These are phyloP conservation scores for Bombus impatiens DNA, from an alignment of 1,140 invertebrate species.

Conservation along the genomic window DNA sequence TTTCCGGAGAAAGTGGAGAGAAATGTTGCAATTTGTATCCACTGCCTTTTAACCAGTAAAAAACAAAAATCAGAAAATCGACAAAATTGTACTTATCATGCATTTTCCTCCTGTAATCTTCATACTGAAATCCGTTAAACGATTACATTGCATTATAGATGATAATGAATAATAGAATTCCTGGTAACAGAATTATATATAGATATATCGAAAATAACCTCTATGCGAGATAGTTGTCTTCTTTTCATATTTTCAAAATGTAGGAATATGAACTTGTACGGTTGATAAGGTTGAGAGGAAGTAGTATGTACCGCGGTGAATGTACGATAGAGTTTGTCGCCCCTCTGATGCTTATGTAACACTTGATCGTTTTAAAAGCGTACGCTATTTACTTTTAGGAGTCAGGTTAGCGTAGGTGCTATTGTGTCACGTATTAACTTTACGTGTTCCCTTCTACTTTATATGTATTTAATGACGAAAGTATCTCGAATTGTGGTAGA, in stretches of 20 bases:
- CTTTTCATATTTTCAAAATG: neutral
- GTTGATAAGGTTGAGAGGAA: neutral
- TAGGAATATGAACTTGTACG: too few relatives aligned
- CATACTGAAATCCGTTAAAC: too few relatives aligned
- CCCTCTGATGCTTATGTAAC: constrained; percentile 35
- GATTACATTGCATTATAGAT: too few relatives aligned
- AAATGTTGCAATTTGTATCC: constrained; percentile 8
- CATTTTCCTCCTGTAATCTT: neutral
- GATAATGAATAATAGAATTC: neutral
- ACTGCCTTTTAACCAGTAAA: neutral
- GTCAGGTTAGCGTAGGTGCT: neutral
- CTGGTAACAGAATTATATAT: neutral
- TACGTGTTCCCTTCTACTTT: neutral
- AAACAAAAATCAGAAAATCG: neutral
- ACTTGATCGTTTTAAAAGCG: constrained; percentile 18
- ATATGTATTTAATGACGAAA: neutral
- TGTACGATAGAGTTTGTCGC: constrained; percentile 31
- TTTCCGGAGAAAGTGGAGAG: constrained; percentile 59
- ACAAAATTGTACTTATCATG: too few relatives aligned
- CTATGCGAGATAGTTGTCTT: too few relatives aligned
- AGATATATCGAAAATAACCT: neutral
- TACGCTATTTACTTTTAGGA: constrained; percentile 2
- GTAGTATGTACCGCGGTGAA: neutral
- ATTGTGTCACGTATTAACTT: neutral
- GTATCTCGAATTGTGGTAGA: too few relatives aligned